Evolutionary conservation across 2,797 vertebrate species (phyloP).

Genomic region (Dromococcyx pavoninus): DNA sequence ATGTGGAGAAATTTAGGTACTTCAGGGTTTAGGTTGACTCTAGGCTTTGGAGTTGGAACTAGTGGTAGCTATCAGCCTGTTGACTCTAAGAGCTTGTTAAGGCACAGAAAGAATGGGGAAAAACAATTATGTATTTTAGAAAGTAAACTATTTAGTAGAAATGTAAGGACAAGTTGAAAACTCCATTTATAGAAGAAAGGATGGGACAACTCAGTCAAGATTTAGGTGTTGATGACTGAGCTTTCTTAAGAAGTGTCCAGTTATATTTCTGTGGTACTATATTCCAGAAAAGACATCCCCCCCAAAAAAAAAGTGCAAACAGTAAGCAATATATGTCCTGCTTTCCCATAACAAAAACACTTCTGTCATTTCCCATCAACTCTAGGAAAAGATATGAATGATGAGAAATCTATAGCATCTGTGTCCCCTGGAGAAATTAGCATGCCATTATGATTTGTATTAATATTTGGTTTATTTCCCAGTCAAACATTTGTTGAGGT

Average conservation of each 20-base stretch:
- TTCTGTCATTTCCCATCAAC: background rate
- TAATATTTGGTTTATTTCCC: background rate
- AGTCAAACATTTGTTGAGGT: background rate
- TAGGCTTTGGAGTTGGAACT: background rate
- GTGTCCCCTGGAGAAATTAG: background rate
- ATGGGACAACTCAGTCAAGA: background rate
- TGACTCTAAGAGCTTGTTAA: background rate
- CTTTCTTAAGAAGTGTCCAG: background rate
- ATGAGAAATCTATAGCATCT: background rate
- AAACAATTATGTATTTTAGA: background rate
- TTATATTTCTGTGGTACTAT: background rate
- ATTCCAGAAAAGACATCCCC: background rate
- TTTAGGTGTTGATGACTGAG: background rate
- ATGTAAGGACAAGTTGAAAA: background rate
- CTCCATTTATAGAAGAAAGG: background rate
- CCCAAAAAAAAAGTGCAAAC: accelerated
- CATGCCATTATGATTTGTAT: background rate
- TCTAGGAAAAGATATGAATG: background rate
- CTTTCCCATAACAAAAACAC: background rate
- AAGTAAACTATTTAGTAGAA: background rate
- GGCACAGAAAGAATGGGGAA: background rate
- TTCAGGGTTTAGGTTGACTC: background rate
- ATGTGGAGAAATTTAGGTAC: background rate
- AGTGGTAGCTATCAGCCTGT: background rate
- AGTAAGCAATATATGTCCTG: background rate